Evolutionary conservation across 2,888 invertebrate species (phyloP).

Genomic region (Scaptomyza caliginosa): DNA sequence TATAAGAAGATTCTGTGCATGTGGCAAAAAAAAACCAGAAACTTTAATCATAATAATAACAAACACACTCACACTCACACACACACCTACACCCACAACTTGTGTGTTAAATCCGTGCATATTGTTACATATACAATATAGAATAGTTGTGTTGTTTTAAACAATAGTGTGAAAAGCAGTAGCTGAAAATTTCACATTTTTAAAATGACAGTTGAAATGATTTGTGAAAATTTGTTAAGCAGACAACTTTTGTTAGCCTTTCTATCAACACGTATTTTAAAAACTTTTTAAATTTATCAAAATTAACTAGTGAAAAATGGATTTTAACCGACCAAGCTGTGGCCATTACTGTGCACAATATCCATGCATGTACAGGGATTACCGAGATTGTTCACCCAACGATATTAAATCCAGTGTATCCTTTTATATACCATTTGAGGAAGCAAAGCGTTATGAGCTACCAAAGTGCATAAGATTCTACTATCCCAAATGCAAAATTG

Average conservation of each 20-base stretch:
- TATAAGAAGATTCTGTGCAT: not conserved
- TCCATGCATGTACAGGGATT: not conserved
- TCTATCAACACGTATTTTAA: not conserved
- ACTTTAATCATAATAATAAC: conserved; percentile 76
- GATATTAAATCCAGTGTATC: not conserved
- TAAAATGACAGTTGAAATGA: no score
- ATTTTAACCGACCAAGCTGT: not conserved
- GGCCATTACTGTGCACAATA: not conserved
- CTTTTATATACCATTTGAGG: conserved; percentile 26
- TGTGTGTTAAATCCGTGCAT: conserved; percentile 57
- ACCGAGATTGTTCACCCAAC: not conserved
- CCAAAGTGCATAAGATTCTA: conserved; percentile 21
- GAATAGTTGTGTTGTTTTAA: no score
- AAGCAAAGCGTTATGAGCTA: conserved; percentile 9
- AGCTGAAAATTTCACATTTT: no score
- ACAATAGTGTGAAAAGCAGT: no score
- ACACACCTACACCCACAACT: conserved; percentile 43
- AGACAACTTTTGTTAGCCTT: not conserved
- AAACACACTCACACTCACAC: conserved; percentile 52
- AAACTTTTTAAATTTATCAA: conserved; percentile 1
- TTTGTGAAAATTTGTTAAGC: no score
- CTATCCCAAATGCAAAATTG: not conserved
- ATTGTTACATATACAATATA: conserved; percentile 9
- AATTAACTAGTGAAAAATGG: conserved; percentile 29
- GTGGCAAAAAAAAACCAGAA: conserved; percentile 34